Evolutionary conservation across 2,888 invertebrate species (phyloP), one percentile per base, ranked within the genome.

Genomic region (Scaptomyza polygonia): DNA sequence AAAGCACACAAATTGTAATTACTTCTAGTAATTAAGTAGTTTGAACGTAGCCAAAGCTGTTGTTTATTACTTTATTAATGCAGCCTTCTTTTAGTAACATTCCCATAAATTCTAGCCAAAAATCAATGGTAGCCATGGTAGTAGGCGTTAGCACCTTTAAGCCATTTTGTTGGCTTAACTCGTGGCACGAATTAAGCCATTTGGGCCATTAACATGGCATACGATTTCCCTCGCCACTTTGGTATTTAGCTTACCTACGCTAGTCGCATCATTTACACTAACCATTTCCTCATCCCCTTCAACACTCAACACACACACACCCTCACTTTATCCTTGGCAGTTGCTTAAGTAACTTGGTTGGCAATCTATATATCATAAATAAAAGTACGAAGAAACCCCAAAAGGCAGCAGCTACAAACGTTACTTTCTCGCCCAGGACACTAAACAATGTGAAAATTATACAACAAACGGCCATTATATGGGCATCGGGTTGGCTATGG

Each of bases 391-490:
- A 42, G 25, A 39, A 21, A 12, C 25, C 45, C 55, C 62, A 34
- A 56, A 52, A 62, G 56, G 25, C 21, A 21, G 59, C 61, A 48
- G 47, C 54, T 16, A 48, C 47, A 61, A 39, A 39, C 39, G 59
- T 64, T 76, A 65, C 83, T 74, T 58, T 64, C 39, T 39, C 40
- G 53, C 52, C 36, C 56, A 59, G 66, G 77, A 83, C 87, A 72
- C 67, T 68, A 86, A 82, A 84, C 82, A 82, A 87, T 82, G 87
- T 87, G 82, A 85, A 87, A 87, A 87, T 82, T 82, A 82, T 82
- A 82, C 82, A 82, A 82, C 81, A 82, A 82, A 82, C 75, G 79
- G 85, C 75, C 72, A 84, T 86, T 84, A 80, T 71, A 71, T 62
- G 71, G 65, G 62, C 39, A 72, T 65, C 56, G 73, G 21, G 4